Evolutionary conservation across 2,797 vertebrate genomes (phyloP), one percentile per base, ranked within the genome.

Genomic region (Gadopsis marmoratus): DNA sequence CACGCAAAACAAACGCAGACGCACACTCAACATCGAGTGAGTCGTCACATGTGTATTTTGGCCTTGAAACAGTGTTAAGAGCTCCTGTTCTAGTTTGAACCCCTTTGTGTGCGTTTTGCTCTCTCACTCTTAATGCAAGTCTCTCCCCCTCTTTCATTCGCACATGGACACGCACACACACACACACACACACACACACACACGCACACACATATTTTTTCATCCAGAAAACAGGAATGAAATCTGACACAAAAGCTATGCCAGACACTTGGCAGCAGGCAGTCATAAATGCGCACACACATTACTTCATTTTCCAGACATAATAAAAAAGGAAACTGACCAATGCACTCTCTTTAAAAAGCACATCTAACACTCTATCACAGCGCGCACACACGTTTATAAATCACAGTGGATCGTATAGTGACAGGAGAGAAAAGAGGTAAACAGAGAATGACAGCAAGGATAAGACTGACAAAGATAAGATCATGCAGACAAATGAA

Each of bases 221-320:
- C 53, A 79, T 48, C 47, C 1, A 21, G 74, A 70, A 56, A 65
- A 70, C 55, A 66, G 48, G 23, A 61, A 78, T 85, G 84, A 75
- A 88, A 87, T 61, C 53, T 67, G 79, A 89, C 67, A 84, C 85
- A 66, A 37, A 66, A 69, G 71, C 64, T 61, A 65, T 53, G 77
- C 37, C 62, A 53, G 59, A 51, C 73, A 59, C 73, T 71, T 83
- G 66, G 81, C 82, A 81, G 26, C 23, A 48, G 51, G 29, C 33
- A 10, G 26, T 66, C 19, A 9, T 47, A 82, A 83, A 79, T n/a
- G 6, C 35, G 23, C 39, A 61, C 58, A 72, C 48, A 48, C 51
- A 56, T 64, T 21, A 59, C 71, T 37, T 80, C 33, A 77, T 63
- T 41, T 74, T 45, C 64, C 39, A 9, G 31, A 63, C 35, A 35